These are phyloP conservation scores for Biston betularia DNA, from an alignment of 2,888 invertebrate genomes.

Conservation along the genomic window DNA sequence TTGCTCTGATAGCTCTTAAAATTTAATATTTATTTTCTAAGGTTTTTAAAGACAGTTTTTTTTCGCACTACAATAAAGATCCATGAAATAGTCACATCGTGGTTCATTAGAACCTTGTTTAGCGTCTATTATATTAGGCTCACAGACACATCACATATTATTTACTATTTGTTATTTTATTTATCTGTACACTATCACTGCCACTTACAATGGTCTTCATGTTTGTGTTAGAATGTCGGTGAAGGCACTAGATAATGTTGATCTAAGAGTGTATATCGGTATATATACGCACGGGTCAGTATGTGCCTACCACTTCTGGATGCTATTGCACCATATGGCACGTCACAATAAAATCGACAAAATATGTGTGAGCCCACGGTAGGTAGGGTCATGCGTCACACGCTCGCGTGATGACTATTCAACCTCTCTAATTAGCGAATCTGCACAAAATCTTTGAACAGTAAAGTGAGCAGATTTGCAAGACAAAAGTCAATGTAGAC, in stretches of 20 bases:
- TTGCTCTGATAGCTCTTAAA: not conserved
- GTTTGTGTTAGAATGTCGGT: slow-evolving; percentile 74
- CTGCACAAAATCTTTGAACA: slow-evolving; percentile 1
- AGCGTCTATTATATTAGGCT: slow-evolving; percentile 36
- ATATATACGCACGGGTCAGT: slow-evolving; percentile 77
- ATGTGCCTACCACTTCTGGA: slow-evolving; percentile 76
- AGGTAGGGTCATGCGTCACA: slow-evolving; percentile 54
- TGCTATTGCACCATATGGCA: slow-evolving; percentile 76
- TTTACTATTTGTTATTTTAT: slow-evolving; percentile 46
- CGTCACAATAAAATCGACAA: slow-evolving; percentile 76
- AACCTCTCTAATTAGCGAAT: slow-evolving; percentile 45
- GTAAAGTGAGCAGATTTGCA: not conserved
- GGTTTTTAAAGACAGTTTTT: not conserved
- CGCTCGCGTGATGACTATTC: slow-evolving; percentile 61
- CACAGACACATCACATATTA: slow-evolving; percentile 45
- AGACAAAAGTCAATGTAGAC: not conserved
- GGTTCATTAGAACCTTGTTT: not conserved
- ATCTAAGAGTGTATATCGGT: slow-evolving; percentile 77
- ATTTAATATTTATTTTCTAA: not conserved
- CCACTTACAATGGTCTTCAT: slow-evolving; percentile 83
- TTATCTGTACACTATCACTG: slow-evolving; percentile 63
- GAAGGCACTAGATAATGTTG: slow-evolving; percentile 81
- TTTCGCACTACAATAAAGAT: slow-evolving; percentile 3
- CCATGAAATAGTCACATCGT: slow-evolving; percentile 11
- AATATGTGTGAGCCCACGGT: slow-evolving; percentile 66